Conservation (phyloP, 1,140 invertebrate species). For the Cherax quadricarinatus region DNA sequence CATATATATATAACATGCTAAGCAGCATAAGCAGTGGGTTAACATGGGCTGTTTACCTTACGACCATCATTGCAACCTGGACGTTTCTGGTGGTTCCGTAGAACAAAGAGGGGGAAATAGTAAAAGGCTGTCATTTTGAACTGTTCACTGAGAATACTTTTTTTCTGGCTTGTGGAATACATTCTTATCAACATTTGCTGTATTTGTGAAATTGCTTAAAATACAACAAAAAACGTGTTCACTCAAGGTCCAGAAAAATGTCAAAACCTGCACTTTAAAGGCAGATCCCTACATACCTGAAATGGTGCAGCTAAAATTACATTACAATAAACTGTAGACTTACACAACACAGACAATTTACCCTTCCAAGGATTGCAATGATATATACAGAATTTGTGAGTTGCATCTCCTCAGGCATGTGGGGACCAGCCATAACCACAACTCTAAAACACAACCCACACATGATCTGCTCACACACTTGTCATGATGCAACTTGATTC, state of each 20-base stretch:
- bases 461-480: conserved; percentile 7
- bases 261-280: conserved; percentile 20
- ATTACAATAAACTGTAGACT: not conserved
- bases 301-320: not conserved
- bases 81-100: conserved; percentile 58
- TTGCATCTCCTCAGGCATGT: conserved; percentile 42
- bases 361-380: conserved; percentile 33
- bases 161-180: conserved; percentile 11
- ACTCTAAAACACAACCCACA: conserved; percentile 30
- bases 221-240: not conserved
- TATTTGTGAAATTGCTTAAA: not conserved
- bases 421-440: conserved; percentile 5
- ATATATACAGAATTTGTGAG: not conserved
- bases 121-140: conserved; percentile 46
- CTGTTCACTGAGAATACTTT: conserved; percentile 13
- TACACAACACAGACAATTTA: not conserved
- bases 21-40: conserved; percentile 40
- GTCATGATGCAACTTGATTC: not conserved
- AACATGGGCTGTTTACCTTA: conserved; percentile 53
- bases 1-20: not conserved
- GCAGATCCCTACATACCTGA: conserved; percentile 39
- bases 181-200: not conserved
- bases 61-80: conserved; percentile 65
- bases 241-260: not conserved
- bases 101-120: conserved; percentile 48